These are phyloP conservation scores for Hydrozoanthus tunicans DNA, from an alignment of 64 coral and sea anemone species.

Conservation along the genomic window DNA sequence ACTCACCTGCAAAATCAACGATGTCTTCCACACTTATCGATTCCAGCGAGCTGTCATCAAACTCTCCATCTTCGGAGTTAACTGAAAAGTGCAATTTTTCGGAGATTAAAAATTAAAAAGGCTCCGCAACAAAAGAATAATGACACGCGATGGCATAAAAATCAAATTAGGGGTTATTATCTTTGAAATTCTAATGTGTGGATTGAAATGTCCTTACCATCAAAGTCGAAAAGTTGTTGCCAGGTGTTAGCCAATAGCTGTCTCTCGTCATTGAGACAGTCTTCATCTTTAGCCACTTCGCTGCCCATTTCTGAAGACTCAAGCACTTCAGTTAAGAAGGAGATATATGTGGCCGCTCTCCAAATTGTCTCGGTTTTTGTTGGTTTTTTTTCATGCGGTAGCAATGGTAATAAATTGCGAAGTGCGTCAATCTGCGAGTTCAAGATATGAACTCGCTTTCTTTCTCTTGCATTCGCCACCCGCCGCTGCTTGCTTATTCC, in stretches of 20 bases:
- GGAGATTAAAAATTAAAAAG: constrained; percentile 26
- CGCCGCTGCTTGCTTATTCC: constrained; percentile 56
- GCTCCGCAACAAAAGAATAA: constrained; percentile 29
- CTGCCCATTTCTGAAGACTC: constrained; percentile 57
- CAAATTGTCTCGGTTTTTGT: constrained; percentile 57
- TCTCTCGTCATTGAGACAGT: constrained; percentile 40
- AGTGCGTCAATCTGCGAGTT: constrained; percentile 55
- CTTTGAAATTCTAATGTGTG: constrained; percentile 19
- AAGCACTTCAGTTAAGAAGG: constrained; percentile 57
- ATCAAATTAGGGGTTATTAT: constrained; percentile 34
- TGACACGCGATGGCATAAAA: constrained; percentile 14
- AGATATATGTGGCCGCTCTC: constrained; percentile 53
- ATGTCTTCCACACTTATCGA: constrained; percentile 56
- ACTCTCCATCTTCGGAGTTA: constrained; percentile 55
- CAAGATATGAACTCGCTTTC: constrained; percentile 59
- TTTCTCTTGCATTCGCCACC: constrained; percentile 49
- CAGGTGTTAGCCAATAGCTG: constrained; percentile 54
- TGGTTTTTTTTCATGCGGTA: constrained; percentile 60
- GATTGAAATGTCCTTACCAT: constrained; percentile 31
- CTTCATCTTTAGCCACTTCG: constrained; percentile 41
- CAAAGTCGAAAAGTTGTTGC: constrained; percentile 63
- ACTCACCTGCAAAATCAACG: constrained; percentile 56
- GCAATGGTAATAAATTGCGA: constrained; percentile 34
- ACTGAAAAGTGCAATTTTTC: constrained; percentile 28
- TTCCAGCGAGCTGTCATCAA: constrained; percentile 56